Conservation (phyloP, 2,113 vertebrate species). For the Eidolon helvum region DNA sequence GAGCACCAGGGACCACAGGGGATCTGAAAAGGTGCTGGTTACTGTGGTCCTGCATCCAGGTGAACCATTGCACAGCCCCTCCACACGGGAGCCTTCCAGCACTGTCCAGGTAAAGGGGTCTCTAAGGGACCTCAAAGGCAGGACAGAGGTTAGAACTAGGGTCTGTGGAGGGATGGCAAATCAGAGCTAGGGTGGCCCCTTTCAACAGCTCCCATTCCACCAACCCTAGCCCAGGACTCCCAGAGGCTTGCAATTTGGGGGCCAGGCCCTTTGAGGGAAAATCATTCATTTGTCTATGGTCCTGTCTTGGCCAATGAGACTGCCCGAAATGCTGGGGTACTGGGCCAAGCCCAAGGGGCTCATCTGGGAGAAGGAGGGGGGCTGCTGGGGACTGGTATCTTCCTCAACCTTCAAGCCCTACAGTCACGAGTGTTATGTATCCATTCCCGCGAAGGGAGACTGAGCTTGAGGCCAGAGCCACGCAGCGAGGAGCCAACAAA, state of each 20-base stretch:
- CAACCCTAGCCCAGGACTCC: not conserved
- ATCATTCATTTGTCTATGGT: not conserved
- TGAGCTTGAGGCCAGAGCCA: not conserved
- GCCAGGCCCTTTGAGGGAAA: not conserved
- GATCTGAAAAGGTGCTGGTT: not conserved
- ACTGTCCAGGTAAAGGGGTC: not conserved
- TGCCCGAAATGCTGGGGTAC: not conserved
- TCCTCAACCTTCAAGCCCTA: fast-evolving
- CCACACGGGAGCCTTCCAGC: fast-evolving
- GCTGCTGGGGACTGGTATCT: not conserved
- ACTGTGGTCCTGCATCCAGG: fast-evolving
- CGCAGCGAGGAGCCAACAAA: not conserved
- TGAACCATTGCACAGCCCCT: not conserved
- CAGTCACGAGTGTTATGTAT: not conserved
- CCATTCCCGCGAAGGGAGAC: not conserved
- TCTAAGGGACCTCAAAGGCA: not conserved
- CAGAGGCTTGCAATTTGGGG: fast-evolving
- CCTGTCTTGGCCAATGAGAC: not conserved
- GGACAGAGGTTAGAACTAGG: not conserved
- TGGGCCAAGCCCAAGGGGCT: not conserved
- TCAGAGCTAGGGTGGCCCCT: not conserved
- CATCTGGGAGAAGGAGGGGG: not conserved
- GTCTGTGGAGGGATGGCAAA: not conserved
- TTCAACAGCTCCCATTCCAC: not conserved
- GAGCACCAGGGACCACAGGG: not conserved